Conservation (phyloP, 2,888 invertebrate genomes). For the Liopterus haemorrhoidalis region DNA sequence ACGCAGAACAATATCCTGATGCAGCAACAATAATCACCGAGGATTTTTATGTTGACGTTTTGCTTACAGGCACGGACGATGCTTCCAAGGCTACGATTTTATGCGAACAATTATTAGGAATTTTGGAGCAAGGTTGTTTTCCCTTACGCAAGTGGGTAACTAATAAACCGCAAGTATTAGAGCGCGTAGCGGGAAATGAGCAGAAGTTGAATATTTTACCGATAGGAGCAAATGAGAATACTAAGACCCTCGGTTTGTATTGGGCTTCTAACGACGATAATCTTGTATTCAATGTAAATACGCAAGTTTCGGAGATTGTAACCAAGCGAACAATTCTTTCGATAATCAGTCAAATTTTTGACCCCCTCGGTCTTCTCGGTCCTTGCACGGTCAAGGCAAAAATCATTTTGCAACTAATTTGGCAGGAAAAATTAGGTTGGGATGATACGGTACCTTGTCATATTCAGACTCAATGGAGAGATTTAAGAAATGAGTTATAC, state of each 20-base stretch:
- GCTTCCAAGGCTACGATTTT: conserved; percentile 5
- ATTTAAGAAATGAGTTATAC: not conserved
- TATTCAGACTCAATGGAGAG: not conserved
- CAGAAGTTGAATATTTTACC: not conserved
- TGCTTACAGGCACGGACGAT: conserved; percentile 14
- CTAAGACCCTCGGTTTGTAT: not conserved
- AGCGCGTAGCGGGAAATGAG: too few species aligned
- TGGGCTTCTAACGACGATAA: too few species aligned
- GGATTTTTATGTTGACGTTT: conserved; percentile 23
- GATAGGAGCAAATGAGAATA: not conserved
- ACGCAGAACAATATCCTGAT: conserved; percentile 10
- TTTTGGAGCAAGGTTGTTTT: conserved; percentile 11
- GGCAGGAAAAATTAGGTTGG: not conserved
- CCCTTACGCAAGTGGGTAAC: conserved; percentile 8
- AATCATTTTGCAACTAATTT: conserved; percentile 3
- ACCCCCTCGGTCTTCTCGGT: conserved; percentile 2
- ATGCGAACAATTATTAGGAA: not conserved
- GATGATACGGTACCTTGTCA: not conserved
- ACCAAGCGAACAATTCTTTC: conserved; percentile 1
- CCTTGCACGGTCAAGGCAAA: conserved; percentile 1
- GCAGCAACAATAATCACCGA: conserved; percentile 12
- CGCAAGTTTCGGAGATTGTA: not conserved
- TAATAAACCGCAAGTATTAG: conserved; percentile 4
- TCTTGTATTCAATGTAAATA: too few species aligned
- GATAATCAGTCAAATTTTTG: not conserved